Evolutionary conservation across 2,797 vertebrate genomes (phyloP).

Genomic region (Zalophus californianus): DNA sequence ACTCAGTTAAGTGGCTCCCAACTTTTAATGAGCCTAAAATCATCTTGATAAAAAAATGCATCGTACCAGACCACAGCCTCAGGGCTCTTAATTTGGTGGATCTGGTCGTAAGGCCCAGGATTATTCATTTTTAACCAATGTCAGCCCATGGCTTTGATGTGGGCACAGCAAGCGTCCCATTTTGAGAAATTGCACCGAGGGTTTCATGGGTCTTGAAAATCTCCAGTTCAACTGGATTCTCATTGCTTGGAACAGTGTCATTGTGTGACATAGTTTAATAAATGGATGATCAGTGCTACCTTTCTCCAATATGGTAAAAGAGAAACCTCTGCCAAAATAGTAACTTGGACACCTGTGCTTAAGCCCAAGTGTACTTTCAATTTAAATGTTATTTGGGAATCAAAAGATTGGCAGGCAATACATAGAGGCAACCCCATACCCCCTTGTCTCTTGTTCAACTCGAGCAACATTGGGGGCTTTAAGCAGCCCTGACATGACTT

Average conservation of each 20-base stretch:
- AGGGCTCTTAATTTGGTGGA: not conserved
- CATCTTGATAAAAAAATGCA: not conserved
- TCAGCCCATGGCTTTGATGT: not conserved
- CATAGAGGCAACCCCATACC: constrained; percentile 27
- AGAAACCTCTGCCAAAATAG: constrained; percentile 23
- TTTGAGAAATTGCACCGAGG: not conserved
- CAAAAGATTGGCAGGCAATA: constrained; percentile 49
- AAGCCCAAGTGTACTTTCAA: constrained; percentile 11
- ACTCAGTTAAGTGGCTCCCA: not conserved
- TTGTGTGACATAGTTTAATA: not conserved
- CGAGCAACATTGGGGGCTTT: not conserved
- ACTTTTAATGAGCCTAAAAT: not conserved
- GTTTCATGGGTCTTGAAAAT: not conserved
- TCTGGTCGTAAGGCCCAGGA: not conserved
- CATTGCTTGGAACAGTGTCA: not conserved
- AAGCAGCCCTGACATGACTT: constrained; percentile 54
- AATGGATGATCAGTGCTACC: not conserved
- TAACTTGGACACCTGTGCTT: constrained; percentile 36
- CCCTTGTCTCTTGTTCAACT: not conserved
- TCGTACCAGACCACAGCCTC: not conserved
- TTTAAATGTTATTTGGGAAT: constrained; percentile 62
- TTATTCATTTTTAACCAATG: not conserved
- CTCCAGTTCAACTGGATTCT: not conserved
- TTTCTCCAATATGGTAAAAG: constrained; percentile 27
- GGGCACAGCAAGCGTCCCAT: not conserved